Conservation (phyloP, 2,888 invertebrate genomes). For the Drosophila cognata region DNA sequence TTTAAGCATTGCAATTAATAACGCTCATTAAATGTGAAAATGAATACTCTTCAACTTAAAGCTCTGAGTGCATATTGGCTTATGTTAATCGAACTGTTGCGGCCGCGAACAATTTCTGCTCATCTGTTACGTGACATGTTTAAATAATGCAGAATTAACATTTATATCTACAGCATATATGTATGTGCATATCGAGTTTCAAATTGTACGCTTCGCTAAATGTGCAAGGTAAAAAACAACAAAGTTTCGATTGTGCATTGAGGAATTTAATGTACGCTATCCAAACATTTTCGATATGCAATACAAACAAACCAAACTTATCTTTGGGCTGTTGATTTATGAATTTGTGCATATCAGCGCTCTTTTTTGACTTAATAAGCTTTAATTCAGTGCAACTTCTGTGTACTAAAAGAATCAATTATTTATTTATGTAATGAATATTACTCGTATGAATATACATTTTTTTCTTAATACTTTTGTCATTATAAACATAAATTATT, state of each 20-base stretch:
- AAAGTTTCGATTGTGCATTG: not conserved
- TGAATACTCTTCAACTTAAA: slow-evolving; percentile 10
- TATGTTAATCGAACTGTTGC: slow-evolving; percentile 27
- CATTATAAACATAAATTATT: too few relatives aligned
- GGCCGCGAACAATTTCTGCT: not conserved
- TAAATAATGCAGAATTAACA: slow-evolving; percentile 19
- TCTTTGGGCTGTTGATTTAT: not conserved
- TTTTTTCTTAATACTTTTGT: too few relatives aligned
- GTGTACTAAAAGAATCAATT: not conserved
- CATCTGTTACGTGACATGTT: slow-evolving; percentile 25
- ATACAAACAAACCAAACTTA: slow-evolving; percentile 2
- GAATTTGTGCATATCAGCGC: not conserved
- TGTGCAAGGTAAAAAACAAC: not conserved
- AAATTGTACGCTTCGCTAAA: not conserved
- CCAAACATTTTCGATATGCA: slow-evolving; percentile 6
- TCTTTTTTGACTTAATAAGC: not conserved
- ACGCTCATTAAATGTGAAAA: slow-evolving; percentile 48
- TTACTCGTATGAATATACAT: too few relatives aligned
- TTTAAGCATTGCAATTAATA: slow-evolving; percentile 53
- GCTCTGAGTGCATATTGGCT: not conserved
- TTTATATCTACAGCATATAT: slow-evolving; percentile 1
- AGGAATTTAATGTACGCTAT: slow-evolving; percentile 11
- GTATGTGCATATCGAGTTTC: slow-evolving; percentile 3
- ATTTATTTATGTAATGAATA: too few relatives aligned
- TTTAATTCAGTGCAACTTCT: not conserved